A percentile compares a stretch with the other conserved stretches of the same genome.
Evolutionary conservation across 53 echinoderm and acorn worm species (phyloP).

Genomic region (Stichopus horrens): DNA sequence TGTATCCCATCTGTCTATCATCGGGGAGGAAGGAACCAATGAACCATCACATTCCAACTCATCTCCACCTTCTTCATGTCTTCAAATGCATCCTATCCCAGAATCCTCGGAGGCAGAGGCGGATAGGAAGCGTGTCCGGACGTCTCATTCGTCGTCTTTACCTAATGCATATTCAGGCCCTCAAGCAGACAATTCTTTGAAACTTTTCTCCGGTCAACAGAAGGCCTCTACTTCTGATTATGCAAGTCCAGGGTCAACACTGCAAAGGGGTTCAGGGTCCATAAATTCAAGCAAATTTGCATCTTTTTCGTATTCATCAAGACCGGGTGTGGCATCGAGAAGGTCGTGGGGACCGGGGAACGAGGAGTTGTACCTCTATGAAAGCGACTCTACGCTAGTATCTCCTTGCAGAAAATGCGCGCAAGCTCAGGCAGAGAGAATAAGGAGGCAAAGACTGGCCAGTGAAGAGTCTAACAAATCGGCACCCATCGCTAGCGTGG

Average conservation of each 20-base stretch:
- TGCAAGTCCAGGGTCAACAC: slow-evolving; percentile 38
- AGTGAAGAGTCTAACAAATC: slow-evolving; percentile 46
- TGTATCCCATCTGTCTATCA: not conserved
- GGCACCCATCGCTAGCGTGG: slow-evolving; percentile 89
- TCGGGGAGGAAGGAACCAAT: not conserved
- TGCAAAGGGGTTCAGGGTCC: slow-evolving; percentile 31
- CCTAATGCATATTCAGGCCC: slow-evolving; percentile 44
- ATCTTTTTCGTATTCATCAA: slow-evolving; percentile 6
- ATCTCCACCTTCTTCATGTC: slow-evolving; percentile 71
- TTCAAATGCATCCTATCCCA: slow-evolving; percentile 55
- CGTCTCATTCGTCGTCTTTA: slow-evolving; percentile 30
- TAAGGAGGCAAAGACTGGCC: slow-evolving; percentile 6
- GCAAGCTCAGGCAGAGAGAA: slow-evolving; percentile 51
- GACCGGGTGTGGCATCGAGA: slow-evolving; percentile 9
- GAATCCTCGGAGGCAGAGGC: not conserved
- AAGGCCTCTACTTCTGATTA: slow-evolving; percentile 29
- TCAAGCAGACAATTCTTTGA: slow-evolving; percentile 24
- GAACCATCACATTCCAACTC: slow-evolving; percentile 53
- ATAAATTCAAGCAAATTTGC: slow-evolving; percentile 21
- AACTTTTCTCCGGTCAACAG: slow-evolving; percentile 28
- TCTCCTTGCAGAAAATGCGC: slow-evolving; percentile 44
- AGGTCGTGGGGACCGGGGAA: slow-evolving; percentile 47
- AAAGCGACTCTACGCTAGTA: slow-evolving; percentile 17
- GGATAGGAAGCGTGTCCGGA: not conserved
- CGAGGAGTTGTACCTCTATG: not conserved